Conservation (phyloP, 1,140 invertebrate species). For the Oncopodura yosiiana region DNA sequence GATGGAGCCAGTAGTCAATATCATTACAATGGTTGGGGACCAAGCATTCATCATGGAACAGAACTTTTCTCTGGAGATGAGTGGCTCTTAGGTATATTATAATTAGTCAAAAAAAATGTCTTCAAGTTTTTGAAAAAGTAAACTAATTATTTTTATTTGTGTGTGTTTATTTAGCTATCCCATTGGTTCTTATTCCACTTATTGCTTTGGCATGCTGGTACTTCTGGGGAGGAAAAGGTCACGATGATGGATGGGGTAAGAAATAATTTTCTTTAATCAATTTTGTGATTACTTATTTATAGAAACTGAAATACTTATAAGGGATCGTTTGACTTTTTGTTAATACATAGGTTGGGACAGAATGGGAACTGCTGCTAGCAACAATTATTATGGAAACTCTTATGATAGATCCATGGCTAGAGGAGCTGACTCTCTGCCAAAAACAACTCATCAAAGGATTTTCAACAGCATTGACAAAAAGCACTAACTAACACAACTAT, state of each 20-base stretch:
- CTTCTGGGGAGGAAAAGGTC: conserved; percentile 20
- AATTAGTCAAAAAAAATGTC: too few relatives aligned
- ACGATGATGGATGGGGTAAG: conserved; percentile 25
- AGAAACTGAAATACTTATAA: too few relatives aligned
- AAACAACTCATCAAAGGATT: conserved; percentile 24
- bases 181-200: conserved; percentile 15
- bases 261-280: too few relatives aligned
- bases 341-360: too few relatives aligned
- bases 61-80: conserved; percentile 23
- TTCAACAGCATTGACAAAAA: conserved; percentile 25
- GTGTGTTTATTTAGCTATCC: too few relatives aligned
- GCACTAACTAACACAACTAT: too few relatives aligned
- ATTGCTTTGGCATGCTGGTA: conserved; percentile 23
- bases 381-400: conserved; percentile 7
- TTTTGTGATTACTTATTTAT: too few relatives aligned
- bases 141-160: too few relatives aligned
- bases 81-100: too few relatives aligned
- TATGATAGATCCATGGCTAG: conserved; percentile 3
- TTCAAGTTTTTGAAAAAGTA: too few relatives aligned
- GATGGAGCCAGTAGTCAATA: conserved; percentile 1
- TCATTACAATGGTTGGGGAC: neutral
- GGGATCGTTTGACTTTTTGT: too few relatives aligned
- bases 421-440: conserved; percentile 16
- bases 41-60: conserved; percentile 13
- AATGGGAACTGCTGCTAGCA: conserved; percentile 17